Percentiles rank a stretch among this genome's conserved stretches.
phyloP scores from a whole-genome alignment of 2,797 vertebrate species.

The Stomatorhinus walkeri region DNA sequence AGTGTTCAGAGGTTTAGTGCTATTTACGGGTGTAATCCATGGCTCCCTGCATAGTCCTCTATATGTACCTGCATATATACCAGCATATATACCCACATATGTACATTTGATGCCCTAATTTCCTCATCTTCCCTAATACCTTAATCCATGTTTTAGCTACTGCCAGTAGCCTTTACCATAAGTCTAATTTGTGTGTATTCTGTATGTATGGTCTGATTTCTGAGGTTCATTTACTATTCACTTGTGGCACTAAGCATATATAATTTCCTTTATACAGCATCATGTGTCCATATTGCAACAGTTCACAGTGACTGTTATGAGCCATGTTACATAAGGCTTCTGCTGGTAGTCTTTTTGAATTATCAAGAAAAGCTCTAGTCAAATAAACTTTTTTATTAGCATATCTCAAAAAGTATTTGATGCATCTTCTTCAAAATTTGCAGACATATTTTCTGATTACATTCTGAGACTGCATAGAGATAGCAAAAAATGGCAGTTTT shows the following conservation, averaged over 20 bases:
- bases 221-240: background rate
- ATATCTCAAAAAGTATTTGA: background rate
- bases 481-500: background rate
- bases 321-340: background rate
- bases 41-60: background rate
- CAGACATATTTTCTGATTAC: background rate
- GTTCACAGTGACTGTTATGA: background rate
- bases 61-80: background rate
- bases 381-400: background rate
- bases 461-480: background rate
- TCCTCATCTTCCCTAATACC: background rate
- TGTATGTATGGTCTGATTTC: background rate
- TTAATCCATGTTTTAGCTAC: background rate
- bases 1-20: background rate
- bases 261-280: background rate
- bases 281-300: background rate
- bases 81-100: background rate
- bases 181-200: background rate
- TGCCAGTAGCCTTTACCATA: background rate
- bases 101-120: background rate
- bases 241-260: background rate
- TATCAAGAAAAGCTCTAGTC: background rate
- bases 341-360: background rate
- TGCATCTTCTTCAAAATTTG: background rate
- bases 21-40: background rate